Conservation (phyloP, 2,113 vertebrate species). For the Promerops cafer region DNA sequence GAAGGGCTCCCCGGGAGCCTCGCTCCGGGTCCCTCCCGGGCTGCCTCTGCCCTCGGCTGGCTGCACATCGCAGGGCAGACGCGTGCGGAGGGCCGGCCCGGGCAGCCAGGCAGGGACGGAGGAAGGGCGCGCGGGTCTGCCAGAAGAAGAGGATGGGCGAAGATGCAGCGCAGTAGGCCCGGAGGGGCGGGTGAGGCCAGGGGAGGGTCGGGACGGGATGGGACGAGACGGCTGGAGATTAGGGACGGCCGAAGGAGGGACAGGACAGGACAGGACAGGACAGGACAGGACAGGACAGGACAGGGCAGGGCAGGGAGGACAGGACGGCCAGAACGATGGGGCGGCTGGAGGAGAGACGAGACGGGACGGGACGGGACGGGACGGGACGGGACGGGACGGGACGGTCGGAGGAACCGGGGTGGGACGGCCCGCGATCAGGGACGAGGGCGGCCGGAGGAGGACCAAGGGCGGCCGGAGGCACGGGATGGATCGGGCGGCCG, state of each 20-base stretch:
- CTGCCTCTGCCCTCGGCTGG: background rate
- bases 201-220: background rate
- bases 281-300: too few species aligned
- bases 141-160: too few species aligned
- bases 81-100: accelerated
- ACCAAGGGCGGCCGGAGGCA: too few species aligned
- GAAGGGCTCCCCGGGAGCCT: background rate
- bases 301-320: too few species aligned
- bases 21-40: accelerated
- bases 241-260: background rate
- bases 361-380: background rate
- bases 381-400: background rate
- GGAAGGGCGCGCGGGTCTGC: background rate
- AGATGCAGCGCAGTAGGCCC: accelerated
- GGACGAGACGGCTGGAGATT: background rate
- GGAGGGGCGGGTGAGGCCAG: too few species aligned
- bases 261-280: background rate
- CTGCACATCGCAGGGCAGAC: accelerated
- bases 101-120: too few species aligned
- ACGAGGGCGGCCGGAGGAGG: background rate
- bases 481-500: background rate
- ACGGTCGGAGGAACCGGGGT: background rate
- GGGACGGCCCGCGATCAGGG: background rate
- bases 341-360: background rate
- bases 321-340: background rate